Evolutionary conservation across 2,113 vertebrate genomes (phyloP), one percentile per base, ranked within the genome.

Genomic region (Acanthochromis polyacanthus): DNA sequence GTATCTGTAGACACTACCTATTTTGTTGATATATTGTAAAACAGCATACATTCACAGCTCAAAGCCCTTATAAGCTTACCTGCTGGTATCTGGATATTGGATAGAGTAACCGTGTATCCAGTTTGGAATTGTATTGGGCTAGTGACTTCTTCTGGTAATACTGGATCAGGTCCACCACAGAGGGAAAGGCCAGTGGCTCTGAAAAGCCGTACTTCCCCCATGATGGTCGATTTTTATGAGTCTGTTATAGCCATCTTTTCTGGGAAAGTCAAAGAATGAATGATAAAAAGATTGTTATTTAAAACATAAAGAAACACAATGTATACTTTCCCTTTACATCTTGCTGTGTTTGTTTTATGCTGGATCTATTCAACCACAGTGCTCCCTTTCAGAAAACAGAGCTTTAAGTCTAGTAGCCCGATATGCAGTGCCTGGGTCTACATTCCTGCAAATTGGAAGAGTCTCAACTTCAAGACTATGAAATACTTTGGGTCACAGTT

Each of bases 161-260:
- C 91, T 96, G 97, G 92, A 99, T 98, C 71, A 99, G 94, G 71
- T 99, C 96, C 3, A 98, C 97, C 88, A 99, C 96, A 38, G 98
- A 99, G 89, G 84, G 95, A 92, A 99, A 99, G 0, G 95, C 96
- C 87, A 99, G 91, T 38, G 98, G 97, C 89, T 99, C 98, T 48
- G 98, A 98, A 93, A 99, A 99, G 81, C 98, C 97, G 0, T 97
- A 99, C 90, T 96, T 97, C 12, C 96, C 78, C 95, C 97, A 61
- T 95, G 95, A 75, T 99, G 96, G 92, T 97, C 97, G 89, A 99
- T 98, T 93, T 98, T 99, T 84, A 99, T 99, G 86, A 99, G 95
- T 89, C 98, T 97, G 93, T 99, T 99, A 93, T 97, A 97, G 88
- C 97, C 97, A 71, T 97, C 98, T 95, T 99, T 99, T 93, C 98